phyloP scores from a whole-genome alignment of 2,888 invertebrate genomes.

The Caenorhabditis sp. region DNA sequence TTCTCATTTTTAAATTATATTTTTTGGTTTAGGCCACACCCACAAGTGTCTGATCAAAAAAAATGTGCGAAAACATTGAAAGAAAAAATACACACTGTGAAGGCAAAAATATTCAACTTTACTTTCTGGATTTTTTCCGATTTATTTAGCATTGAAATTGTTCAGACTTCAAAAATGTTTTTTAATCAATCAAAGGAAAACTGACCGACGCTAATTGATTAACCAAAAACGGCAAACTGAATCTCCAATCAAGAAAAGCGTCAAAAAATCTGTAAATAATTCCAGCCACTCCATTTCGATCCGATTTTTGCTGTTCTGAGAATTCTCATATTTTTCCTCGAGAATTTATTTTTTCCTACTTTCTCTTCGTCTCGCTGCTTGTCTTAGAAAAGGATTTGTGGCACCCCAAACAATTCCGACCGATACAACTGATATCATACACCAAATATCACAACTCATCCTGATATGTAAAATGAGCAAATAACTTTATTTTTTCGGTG shows the following conservation, averaged over 20 bases:
- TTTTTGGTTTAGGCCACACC: too few species aligned
- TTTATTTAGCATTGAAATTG: too few species aligned
- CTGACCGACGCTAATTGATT: constrained; percentile 46
- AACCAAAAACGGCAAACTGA: constrained; percentile 39
- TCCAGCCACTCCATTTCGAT: not conserved
- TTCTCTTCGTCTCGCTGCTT: constrained; percentile 19
- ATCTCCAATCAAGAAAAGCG: constrained; percentile 37
- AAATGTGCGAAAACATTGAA: too few species aligned
- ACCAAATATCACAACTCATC: constrained; percentile 36
- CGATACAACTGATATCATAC: constrained; percentile 25
- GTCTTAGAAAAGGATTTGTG: constrained; percentile 48
- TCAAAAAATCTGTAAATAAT: constrained; percentile 20
- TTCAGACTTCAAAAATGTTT: too few species aligned
- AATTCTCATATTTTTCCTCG: not conserved
- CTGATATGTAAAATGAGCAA: too few species aligned
- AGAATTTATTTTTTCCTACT: not conserved
- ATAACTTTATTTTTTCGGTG: too few species aligned
- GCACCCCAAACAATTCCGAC: constrained; percentile 52
- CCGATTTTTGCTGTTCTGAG: not conserved
- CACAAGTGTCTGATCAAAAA: too few species aligned
- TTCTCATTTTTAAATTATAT: too few species aligned
- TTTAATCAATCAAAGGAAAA: too few species aligned
- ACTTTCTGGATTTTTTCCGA: too few species aligned
- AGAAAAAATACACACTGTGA: too few species aligned
- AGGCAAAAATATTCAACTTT: too few species aligned